Evolutionary conservation across 1,140 invertebrate species (phyloP), one percentile per base, ranked within the genome.

Genomic region (Chelonus insularis): DNA sequence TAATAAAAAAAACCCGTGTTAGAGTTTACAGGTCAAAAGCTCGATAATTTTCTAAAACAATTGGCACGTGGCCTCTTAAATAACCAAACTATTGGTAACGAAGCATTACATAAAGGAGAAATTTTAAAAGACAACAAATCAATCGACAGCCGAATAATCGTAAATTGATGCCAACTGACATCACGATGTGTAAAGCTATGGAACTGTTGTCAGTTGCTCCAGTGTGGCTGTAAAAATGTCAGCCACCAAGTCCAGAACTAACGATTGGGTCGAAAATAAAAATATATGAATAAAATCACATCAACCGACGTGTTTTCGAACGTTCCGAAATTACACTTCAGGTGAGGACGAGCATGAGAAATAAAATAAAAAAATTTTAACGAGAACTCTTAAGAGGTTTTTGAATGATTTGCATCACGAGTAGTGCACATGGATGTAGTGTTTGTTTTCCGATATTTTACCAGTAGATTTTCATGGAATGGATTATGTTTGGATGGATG

Each of bases 131-230:
- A 50, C 47, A 25, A 25, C 16, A 25, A 50, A 50, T 50, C 47
- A 50, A 36, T 50, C 47, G 47, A 14, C 14, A 9, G 16, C 23
- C 21, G 37, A 72, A 74, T 72, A 65, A 69, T 72, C 73, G 65
- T 76, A 75, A 73, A 76, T 74, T 65, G 48, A 54, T 61, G 70
- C 57, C 21, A 52, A 73, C 18, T 55, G 70, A 71, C 67, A 62
- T 66, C 7, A 54, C 21, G 70, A 71, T 66, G 57, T 59, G 64
- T 62, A 58, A 62, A 61, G 60, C 64, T 50, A 36, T 63, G 45
- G 48, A 65, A 65, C 56, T 48, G 29, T 52, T 67, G 69, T 68
- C 72, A 66, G 68, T 68, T 45, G 12, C 47, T 62, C 25, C 56
- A 57, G 8, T 37, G 36, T 54, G 48, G 16, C 23, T 65, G 60